Conservation (phyloP, 2,888 invertebrate genomes). For the Carcina quercana region DNA sequence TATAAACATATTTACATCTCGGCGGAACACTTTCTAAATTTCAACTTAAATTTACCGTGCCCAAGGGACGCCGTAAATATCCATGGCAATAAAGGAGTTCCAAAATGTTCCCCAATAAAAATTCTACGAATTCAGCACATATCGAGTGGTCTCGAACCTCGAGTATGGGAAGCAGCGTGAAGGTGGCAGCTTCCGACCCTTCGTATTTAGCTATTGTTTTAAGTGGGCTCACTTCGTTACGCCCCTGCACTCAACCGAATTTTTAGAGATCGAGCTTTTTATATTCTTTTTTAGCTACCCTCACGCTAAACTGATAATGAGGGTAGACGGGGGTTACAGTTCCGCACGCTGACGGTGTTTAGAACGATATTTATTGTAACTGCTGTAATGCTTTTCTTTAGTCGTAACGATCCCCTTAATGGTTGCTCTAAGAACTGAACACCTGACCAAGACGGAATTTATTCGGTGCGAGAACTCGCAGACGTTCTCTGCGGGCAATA, state of each 20-base stretch:
- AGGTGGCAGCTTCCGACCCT: slow-evolving; percentile 54
- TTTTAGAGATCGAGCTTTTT: slow-evolving; percentile 57
- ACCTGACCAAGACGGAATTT: no score
- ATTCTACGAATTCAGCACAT: slow-evolving; percentile 66
- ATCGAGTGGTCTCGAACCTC: slow-evolving; percentile 60
- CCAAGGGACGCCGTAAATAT: slow-evolving; percentile 57
- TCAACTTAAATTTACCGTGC: slow-evolving; percentile 43
- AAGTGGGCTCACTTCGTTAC: slow-evolving; percentile 71
- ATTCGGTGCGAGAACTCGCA: no score
- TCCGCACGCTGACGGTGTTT: slow-evolving; percentile 30
- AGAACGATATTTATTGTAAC: slow-evolving; percentile 63
- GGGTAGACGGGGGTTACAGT: slow-evolving; percentile 38
- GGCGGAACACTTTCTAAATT: slow-evolving; percentile 38
- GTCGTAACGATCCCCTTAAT: slow-evolving; percentile 51
- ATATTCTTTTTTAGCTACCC: slow-evolving; percentile 56
- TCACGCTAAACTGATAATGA: slow-evolving; percentile 69
- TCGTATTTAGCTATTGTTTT: slow-evolving; percentile 71
- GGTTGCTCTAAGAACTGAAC: slow-evolving; percentile 48
- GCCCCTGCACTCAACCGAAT: slow-evolving; percentile 57
- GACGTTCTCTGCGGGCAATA: no score
- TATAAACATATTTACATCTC: slow-evolving; percentile 10
- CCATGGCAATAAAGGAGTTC: slow-evolving; percentile 53
- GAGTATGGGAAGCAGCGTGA: slow-evolving; percentile 50
- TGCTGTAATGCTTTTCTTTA: slow-evolving; percentile 51
- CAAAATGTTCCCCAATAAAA: slow-evolving; percentile 53